Base-by-base conservation (phyloP, 2,888 invertebrate species). In the Pollenia amentaria region DNA sequence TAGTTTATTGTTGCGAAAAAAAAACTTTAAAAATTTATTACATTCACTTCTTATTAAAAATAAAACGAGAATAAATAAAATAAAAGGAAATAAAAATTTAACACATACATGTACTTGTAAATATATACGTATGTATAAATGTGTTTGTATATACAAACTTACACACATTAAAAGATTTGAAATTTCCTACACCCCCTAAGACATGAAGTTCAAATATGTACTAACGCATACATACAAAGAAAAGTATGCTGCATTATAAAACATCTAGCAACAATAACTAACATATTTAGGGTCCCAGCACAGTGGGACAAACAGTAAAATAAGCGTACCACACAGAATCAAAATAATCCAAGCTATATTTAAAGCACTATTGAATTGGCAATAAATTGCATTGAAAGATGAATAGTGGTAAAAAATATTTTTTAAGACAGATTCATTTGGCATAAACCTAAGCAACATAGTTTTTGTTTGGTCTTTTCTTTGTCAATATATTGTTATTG, bases 1-100 rank as follows among this genome's bases (percentile, higher is more conserved):
- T 51, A 60, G 42, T 72, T 46, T 82, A 69, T 69, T 82, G 60
- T 69, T 84, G 48, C 16, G 46, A 60, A 55, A 46, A 60, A 69
- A 57, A 38, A 46, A 6, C 38, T 40, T 64, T 60, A 57, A 72
- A 64, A 65, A 53, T 55, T 55, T 77, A 76, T 77, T 77, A 77
- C 64, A 64, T 69, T 70, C 57, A 77, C 70, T 76, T 77, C 46
- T 48, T 72, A 64, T 70, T 77, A 65, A 67, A 67, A 67, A 38
- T 10, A 44, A 65, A 48, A 57, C 48, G n/a, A 42, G 9, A 3
- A 29, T 29, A 29, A 29, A 29, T 29, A 29, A 29, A 29, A 29
- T 29, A 29, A 29, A 51, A 29, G 48, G 4, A 11, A 70, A 69
- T 40, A 1, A 42, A 70, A 70, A 18, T 38, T 1, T 40, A 62